Base-by-base conservation (phyloP, 2,888 invertebrate genomes). In the Andrena haemorrhoa region DNA sequence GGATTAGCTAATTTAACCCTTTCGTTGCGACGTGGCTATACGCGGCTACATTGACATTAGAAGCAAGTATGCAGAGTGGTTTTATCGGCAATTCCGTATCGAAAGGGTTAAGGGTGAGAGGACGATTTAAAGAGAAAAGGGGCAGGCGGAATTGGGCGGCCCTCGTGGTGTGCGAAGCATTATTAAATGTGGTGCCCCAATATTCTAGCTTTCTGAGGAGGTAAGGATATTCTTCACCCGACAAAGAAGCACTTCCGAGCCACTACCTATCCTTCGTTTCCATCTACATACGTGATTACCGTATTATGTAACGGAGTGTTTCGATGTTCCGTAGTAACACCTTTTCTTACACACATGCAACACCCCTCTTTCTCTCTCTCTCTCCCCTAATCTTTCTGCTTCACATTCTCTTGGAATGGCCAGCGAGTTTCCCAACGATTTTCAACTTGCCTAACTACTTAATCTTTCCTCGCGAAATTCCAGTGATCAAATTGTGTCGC, bases 201-300 rank as follows among this genome's bases (percentile, higher is more conserved):
- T 93, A 93, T 94, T 94, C 92, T 94, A 94, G 94, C 94, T 94
- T 93, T 90, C 94, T 92, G 94, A 94, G 91, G 94, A 94, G 94
- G 94, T 94, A 94, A 94, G 94, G 93, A 94, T 92, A 92, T 92
- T 92, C 92, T 91, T 93, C 93, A 89, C 91, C 92, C 89, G 92
- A 92, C 90, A 86, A 89, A 91, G 91, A 90, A 92, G 93, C 92
- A 93, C 92, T 92, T 93, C 92, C 92, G 91, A 92, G 88, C 90
- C 90, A 92, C 90, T 90, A 92, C 88, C 88, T 86, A 86, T 89
- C 89, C 90, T 91, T 87, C 89, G 89, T 91, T 89, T 91, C 89
- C 90, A 89, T 91, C 90, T 89, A 89, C 41, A 41, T 41, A 41
- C 91, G 88, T 90, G 88, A 91, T 83, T 78, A 87, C 78, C 83